These are phyloP conservation scores for Tenodera sinensis DNA, from an alignment of 2,888 invertebrate genomes.

Conservation along the genomic window DNA sequence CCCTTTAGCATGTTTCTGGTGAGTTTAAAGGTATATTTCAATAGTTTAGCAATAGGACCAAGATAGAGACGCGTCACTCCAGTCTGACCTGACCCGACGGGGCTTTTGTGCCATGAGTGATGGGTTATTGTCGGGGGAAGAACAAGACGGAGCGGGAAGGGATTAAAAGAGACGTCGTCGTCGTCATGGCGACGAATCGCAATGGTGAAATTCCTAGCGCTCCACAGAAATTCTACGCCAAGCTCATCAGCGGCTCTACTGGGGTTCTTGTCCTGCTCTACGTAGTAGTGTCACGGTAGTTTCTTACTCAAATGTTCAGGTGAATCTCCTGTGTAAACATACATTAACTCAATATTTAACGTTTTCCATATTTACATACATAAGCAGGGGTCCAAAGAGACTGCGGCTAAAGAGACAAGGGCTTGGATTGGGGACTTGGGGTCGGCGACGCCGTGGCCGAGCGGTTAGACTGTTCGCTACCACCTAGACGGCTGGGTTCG, in stretches of 20 bases:
- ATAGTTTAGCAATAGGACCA: neutral
- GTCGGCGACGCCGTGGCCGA: too few species aligned
- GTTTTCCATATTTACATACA: too few species aligned
- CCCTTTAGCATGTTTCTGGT: neutral
- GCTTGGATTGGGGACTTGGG: too few species aligned
- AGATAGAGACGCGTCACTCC: neutral
- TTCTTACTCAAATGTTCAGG: too few species aligned
- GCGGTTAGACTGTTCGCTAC: too few species aligned
- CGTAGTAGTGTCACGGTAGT: neutral
- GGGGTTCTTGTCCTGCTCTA: neutral
- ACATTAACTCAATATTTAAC: too few species aligned
- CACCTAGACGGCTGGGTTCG: too few species aligned
- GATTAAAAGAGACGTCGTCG: constrained; percentile 12
- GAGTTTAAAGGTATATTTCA: neutral
- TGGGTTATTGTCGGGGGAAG: neutral
- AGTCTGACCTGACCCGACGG: neutral
- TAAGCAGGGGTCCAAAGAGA: too few species aligned
- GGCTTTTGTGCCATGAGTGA: neutral
- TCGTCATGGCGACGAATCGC: constrained; percentile 1
- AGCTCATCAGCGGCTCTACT: neutral
- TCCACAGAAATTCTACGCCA: neutral
- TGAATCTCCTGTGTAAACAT: too few species aligned
- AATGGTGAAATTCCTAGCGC: constrained; percentile 11
- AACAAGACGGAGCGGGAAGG: neutral
- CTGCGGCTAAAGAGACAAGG: too few species aligned